Base-by-base conservation (phyloP, 2,797 vertebrate species). In the Hoplostethus atlanticus region DNA sequence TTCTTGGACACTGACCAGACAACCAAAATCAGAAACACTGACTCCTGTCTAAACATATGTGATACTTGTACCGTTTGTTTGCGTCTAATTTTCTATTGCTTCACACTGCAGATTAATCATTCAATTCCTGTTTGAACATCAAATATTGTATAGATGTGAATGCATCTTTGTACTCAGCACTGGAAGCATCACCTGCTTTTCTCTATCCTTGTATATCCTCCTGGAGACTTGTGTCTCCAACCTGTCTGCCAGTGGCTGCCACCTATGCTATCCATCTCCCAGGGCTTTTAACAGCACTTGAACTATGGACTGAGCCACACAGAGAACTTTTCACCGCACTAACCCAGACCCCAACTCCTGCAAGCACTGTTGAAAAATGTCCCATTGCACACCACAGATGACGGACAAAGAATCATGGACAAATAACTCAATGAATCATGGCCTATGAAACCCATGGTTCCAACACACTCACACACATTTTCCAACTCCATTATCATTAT, bases 401-500 rank as follows among this genome's bases (percentile, higher is more conserved):
- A 70, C 40, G 42, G 44, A 47, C 44, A 47, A 16, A 21, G 21
- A 21, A 21, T 21, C 21, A 21, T 21, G 21, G 21, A 21, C 21
- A 21, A 21, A 21, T 1, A 21, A 21, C 21, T 2, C 44, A 16
- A 15, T 16, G 15, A 54, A 25, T 25, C 21, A 17, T 17, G 16
- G 52, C 54, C 66, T 73, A 67, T 81, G 64, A 85, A 85, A 78
- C 71, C 76, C 65, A 63, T 16, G 13, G n/a, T 71, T 65, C 77
- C 69, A 54, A 70, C 73, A 59, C 21, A 21, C 21, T 1, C 66
- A 65, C 76, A 80, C 87, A 80, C 84, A n/a, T 84, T 84, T 85
- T 80, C 87, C 73, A 69, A 80, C 31, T 74, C 78, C 44, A 84
- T 90, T 84, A 90, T 87, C 86, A 84, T 90, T 84, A 88, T 88